phyloP scores from a whole-genome alignment of 1,140 invertebrate species.

The Adelges cooleyi region DNA sequence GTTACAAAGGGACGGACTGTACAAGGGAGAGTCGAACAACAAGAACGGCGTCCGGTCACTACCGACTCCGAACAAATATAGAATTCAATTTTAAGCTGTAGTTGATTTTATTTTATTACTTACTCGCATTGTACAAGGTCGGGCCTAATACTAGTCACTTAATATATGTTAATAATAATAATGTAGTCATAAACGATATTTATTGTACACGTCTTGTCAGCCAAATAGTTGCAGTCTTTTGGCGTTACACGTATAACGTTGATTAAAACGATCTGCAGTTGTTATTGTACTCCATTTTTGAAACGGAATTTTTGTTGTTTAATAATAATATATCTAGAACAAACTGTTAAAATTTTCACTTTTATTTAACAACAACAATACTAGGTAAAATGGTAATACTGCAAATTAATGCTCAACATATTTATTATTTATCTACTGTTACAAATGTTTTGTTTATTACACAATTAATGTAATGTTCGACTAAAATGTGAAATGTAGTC shows the following conservation, averaged over 20 bases:
- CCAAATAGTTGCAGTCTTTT: slow-evolving; percentile 18
- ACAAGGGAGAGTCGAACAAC: slow-evolving; percentile 17
- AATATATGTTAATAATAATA: neutral
- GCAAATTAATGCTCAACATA: no score
- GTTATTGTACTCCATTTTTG: neutral
- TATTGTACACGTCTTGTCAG: no score
- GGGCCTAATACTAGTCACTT: neutral
- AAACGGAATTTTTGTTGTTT: no score
- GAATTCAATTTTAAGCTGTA: slow-evolving; percentile 34
- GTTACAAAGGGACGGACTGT: slow-evolving; percentile 30
- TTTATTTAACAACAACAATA: no score
- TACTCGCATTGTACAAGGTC: neutral
- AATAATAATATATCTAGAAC: no score
- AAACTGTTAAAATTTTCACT: no score
- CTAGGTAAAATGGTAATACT: no score
- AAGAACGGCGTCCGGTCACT: slow-evolving; percentile 33
- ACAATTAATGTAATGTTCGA: no score
- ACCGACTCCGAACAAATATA: slow-evolving; percentile 36
- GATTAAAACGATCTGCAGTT: slow-evolving; percentile 21
- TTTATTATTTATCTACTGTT: no score
- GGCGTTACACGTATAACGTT: slow-evolving; percentile 19
- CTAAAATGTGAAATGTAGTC: no score
- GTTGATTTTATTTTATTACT: neutral
- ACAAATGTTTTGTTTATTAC: no score
- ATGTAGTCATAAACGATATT: no score